These are phyloP conservation scores for Carterocephalus palaemon DNA, from an alignment of 2,888 invertebrate species.

Conservation along the genomic window DNA sequence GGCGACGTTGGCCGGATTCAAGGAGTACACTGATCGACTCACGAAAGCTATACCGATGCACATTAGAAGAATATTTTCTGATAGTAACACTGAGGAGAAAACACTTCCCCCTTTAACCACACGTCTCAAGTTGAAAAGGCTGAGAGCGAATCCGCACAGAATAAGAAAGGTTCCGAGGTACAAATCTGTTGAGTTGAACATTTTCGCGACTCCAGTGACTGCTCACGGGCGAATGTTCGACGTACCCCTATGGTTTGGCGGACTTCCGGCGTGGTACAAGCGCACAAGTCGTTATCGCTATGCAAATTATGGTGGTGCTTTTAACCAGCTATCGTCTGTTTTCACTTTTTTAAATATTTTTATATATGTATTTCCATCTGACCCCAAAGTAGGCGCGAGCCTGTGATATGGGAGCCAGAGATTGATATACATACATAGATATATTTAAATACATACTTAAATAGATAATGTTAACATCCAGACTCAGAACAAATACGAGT, in stretches of 20 bases:
- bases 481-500: no score
- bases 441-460: no score
- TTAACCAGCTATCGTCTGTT: constrained; percentile 28
- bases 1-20: constrained; percentile 43
- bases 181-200: constrained; percentile 54
- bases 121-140: constrained; percentile 58
- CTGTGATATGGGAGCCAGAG: no score
- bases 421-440: no score
- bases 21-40: constrained; percentile 45
- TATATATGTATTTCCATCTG: background rate
- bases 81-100: constrained; percentile 54
- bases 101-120: constrained; percentile 45
- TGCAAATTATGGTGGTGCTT: constrained; percentile 67
- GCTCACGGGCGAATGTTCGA: constrained; percentile 35
- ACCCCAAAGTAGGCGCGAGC: no score
- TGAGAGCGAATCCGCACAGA: constrained; percentile 55
- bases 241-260: constrained; percentile 51
- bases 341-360: background rate
- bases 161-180: constrained; percentile 62
- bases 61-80: constrained; percentile 62
- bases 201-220: constrained; percentile 37
- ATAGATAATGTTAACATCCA: no score
- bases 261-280: constrained; percentile 35
- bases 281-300: constrained; percentile 43
- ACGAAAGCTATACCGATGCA: constrained; percentile 65